Evolutionary conservation across 2,888 invertebrate species (phyloP).

Genomic region (Dexiosoma caninum): DNA sequence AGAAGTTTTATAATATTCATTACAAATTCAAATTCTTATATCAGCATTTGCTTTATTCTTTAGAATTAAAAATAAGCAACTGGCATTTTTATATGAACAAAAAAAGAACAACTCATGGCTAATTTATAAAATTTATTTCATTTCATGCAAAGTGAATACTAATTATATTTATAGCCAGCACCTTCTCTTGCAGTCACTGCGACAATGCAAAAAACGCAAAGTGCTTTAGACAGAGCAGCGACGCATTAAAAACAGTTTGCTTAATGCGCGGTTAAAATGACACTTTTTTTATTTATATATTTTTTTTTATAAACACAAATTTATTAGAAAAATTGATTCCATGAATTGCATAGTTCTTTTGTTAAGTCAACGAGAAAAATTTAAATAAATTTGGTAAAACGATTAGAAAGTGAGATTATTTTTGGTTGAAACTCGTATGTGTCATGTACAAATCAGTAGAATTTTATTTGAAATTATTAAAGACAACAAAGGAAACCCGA

Average conservation of each 20-base stretch:
- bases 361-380: background rate
- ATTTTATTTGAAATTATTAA: background rate
- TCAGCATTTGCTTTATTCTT: background rate
- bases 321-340: background rate
- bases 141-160: slow-evolving; percentile 34
- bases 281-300: background rate
- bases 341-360: slow-evolving; percentile 1
- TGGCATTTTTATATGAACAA: background rate
- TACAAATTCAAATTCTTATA: slow-evolving; percentile 7
- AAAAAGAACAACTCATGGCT: slow-evolving; percentile 23
- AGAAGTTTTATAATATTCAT: slow-evolving; percentile 17
- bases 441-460: background rate
- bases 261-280: background rate
- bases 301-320: background rate
- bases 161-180: slow-evolving; percentile 17
- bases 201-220: background rate
- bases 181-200: background rate
- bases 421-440: background rate
- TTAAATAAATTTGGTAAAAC: slow-evolving; percentile 4
- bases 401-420: slow-evolving; percentile 15
- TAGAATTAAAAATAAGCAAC: slow-evolving; percentile 1
- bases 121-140: slow-evolving; percentile 20
- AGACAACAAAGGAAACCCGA: background rate
- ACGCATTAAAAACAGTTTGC: background rate
- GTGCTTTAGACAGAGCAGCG: slow-evolving; percentile 1